Base-by-base conservation (phyloP, 2,113 vertebrate species). In the Perccottus glenii region DNA sequence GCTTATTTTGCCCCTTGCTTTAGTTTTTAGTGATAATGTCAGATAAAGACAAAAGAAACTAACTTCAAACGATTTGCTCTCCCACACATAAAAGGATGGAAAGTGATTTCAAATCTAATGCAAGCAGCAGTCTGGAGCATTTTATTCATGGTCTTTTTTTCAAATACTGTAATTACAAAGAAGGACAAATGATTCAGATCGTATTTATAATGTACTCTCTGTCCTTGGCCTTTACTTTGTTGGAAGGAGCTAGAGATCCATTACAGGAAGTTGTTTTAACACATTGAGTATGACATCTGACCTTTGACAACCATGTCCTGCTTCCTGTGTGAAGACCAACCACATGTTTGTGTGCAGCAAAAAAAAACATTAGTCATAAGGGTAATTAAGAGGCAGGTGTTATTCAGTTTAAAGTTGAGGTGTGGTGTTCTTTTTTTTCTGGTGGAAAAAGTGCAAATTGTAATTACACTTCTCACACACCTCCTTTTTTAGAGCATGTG, bases 181-280 rank as follows among this genome's bases (percentile, higher is more conserved):
- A 15, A 46, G 52, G 56, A 38, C 0, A 46, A 46, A 9, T 9
- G 15, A 73, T 53, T 19, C 33, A 48, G 33, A 15, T 16, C 67
- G 49, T 46, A 51, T 43, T 14, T 4, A 38, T 19, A 56, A 19
- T 67, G 19, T n/a, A 9, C 44, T 47, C 2, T 1, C 32, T 49
- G 49, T 32, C 5, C 11, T 0, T 55, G 38, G 53, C 43, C 9
- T 33, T 11, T 64, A 19, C 9, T 7, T 0, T 4, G 9, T 6
- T 11, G 4, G 11, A 8, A 36, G 16, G 42, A 35, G 46, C 16
- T 43, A 51, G 53, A 43, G 47, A 76, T 44, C 60, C 0, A 5
- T 15, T 38, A 43, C 67, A 74, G 59, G 55, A 77, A 56, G 68
- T 36, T 74, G 78, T 76, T 83, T 73, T 53, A 35, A 45, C 68